Base-by-base conservation (phyloP, 2,888 invertebrate genomes). In the Coenonympha glycerion region DNA sequence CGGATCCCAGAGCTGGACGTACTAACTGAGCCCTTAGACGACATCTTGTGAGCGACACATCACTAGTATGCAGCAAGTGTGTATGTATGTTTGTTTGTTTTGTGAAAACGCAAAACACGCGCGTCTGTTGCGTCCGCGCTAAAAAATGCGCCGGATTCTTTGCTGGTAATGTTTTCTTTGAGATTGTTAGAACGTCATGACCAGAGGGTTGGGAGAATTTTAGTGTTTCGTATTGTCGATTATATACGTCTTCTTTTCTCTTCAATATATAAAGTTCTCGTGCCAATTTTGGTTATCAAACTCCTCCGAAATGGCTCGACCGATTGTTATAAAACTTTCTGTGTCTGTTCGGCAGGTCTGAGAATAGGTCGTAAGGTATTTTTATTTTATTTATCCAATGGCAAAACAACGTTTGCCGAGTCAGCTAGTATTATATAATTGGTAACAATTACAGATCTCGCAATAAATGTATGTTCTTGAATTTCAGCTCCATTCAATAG, bases 11-110 rank as follows among this genome's bases (percentile, higher is more conserved):
- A 80, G 36, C 74, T 69, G 8, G 52, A 58, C 16, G 63, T 65
- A 39, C 71, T 68, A 57, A 68, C 66, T 11, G 83, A 82, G 37
- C 69, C 73, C 28, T 76, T 80, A 73, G 79, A 79, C 6, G 84
- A 79, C 86, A 84, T 59, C 62, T 70, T 70, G 58, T 63, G 13
- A 36, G 47, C 39, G 34, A 59, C 62, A 76, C 82, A 82, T 79
- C 75, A 78, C 83, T 77, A 61, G 22, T 36, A 5, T 34, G 31
- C n/a, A 33, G 33, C 16, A 22, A 11, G 1, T 6, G 34, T 36
- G 49, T 37, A 53, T 53, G 46, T 46, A 16, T 42, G 57, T 66
- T 61, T 64, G 52, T 59, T 61, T 62, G 52, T 9, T 16, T 26
- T 33, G 56, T 55, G 50, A 30, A 48, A 51, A 53, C 64, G 57